Evolutionary conservation across 2,113 vertebrate genomes (phyloP).

Genomic region (Lagopus leucura): DNA sequence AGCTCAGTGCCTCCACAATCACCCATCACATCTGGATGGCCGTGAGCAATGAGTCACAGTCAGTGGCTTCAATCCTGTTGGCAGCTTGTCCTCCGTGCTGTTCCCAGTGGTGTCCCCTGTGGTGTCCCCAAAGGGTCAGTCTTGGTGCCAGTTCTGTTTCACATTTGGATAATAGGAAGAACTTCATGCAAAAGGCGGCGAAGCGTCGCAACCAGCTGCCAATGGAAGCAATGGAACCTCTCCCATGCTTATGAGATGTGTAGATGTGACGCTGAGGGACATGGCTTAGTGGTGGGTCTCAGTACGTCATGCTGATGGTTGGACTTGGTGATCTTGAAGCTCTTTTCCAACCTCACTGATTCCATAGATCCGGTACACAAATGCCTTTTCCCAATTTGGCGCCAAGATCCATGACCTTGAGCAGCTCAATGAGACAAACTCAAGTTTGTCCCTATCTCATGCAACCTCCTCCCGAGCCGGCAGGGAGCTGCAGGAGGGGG

Average conservation of each 20-base stretch:
- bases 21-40: not conserved
- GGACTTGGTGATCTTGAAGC: not conserved
- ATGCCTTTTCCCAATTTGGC: not conserved
- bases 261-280: not conserved
- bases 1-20: not conserved
- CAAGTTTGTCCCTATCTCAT: fast-evolving
- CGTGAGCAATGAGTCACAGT: not conserved
- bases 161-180: not conserved
- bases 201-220: not conserved
- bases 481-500: not conserved
- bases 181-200: not conserved
- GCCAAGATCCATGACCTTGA: too few species aligned
- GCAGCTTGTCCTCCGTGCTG: not conserved
- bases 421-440: fast-evolving
- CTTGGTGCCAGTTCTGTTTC: too few species aligned
- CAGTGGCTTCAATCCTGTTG: not conserved
- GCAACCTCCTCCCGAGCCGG: not conserved
- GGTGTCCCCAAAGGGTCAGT: too few species aligned
- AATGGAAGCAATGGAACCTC: not conserved
- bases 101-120: not conserved
- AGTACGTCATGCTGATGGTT: not conserved
- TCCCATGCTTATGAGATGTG: not conserved
- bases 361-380: not conserved
- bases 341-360: not conserved
- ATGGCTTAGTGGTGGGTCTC: not conserved